A percentile compares a stretch with the other conserved stretches of the same genome.
Evolutionary conservation across 2,888 invertebrate species (phyloP).

Genomic region (Neocrepidodera transversa): DNA sequence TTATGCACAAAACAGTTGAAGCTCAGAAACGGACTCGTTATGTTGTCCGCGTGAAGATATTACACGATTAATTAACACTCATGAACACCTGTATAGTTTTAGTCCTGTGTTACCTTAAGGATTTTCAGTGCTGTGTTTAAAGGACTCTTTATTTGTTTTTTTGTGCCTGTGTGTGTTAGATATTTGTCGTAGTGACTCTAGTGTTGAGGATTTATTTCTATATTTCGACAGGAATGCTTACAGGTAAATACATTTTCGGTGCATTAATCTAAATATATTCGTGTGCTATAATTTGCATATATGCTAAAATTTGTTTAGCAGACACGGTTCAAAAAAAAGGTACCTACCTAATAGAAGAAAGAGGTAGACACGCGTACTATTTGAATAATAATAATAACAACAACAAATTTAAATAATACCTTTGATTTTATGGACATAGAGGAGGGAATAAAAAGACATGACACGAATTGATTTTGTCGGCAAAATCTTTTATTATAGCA

Average conservation of each 20-base stretch:
- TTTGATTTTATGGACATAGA: conserved; percentile 2
- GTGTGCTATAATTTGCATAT: conserved; percentile 27
- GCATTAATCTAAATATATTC: no score
- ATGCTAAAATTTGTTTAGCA: conserved; percentile 11
- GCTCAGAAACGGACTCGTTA: conserved; percentile 59
- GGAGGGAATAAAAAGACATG: no score
- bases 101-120: conserved; percentile 41
- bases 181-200: conserved; percentile 51
- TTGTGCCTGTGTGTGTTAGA: conserved; percentile 51
- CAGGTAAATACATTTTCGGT: no score
- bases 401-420: background rate
- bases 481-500: no score
- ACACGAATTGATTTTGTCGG: no score
- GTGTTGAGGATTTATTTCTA: conserved; percentile 52
- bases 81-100: conserved; percentile 43
- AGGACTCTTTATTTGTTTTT: conserved; percentile 44
- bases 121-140: conserved; percentile 50
- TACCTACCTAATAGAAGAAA: background rate
- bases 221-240: conserved; percentile 53
- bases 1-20: conserved; percentile 61
- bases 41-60: conserved; percentile 59
- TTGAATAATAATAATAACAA: background rate
- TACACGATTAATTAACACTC: conserved; percentile 51
- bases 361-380: background rate
- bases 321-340: background rate